Base-by-base conservation (phyloP, 1,140 invertebrate genomes). In the Bombus terrestris region DNA sequence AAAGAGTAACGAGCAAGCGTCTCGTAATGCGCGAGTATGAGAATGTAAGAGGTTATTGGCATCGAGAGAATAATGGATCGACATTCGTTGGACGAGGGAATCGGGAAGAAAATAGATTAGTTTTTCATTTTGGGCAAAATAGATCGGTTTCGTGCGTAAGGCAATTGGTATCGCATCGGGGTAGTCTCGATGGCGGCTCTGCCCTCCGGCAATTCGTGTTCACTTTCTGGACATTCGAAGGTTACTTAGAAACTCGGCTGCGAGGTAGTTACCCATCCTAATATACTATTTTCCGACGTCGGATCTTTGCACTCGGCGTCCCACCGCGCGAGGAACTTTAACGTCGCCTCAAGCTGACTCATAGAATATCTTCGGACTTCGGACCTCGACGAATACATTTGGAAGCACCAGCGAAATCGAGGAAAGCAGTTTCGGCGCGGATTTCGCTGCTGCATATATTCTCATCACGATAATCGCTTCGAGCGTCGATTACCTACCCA, bases 271-370 rank as follows among this genome's bases (percentile, higher is more conserved):
- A 59, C 41, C 69, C 47, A 53, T 81, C 68, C 64, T 68, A n/a
- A 13, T 80, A 62, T 72, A 76, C 59, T 86, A 83, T 89, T 89
- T 89, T 83, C 81, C 77, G 47, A 47, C 57, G 68, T 53, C 32
- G 80, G 69, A 86, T 88, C 79, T 81, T 86, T 68, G 78, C 68
- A 71, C 83, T 77, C 71, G 88, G 80, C 88, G 81, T 90, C 89
- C 77, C 68, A 81, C 77, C 41, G 87, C 71, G 87, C 80, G 84
- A 86, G 71, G 59, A 89, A 89, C 87, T 73, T 89, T 78, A 89
- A 84, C 85, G 74, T 86, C 68, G 73, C 77, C 77, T 37, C 85
- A 77, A 59, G 87, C 69, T 86, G 88, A 78, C 68, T 89, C 84
- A 79, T 35, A 71, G 69, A 76, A 77, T 72, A 76, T 78, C 87